These are phyloP conservation scores for Scyliorhinus canicula DNA, from an alignment of 2,797 vertebrate genomes.

Conservation along the genomic window DNA sequence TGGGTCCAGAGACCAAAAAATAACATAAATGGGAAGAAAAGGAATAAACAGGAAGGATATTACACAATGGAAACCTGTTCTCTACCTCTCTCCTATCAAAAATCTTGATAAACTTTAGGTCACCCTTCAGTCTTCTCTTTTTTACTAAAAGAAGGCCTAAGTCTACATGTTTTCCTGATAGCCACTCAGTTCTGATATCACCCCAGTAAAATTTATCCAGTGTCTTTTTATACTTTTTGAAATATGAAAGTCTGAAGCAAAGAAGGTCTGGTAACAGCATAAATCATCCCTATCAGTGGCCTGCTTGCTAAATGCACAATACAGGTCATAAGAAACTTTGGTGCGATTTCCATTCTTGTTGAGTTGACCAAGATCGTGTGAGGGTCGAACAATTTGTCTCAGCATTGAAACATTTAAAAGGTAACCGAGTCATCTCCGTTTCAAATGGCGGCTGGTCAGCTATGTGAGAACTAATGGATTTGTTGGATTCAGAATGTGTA, in stretches of 20 bases:
- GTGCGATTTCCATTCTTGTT: background rate
- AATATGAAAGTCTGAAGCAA: background rate
- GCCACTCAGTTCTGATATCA: background rate
- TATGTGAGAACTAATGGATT: background rate
- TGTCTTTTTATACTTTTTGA: background rate
- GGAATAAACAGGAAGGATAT: too few relatives aligned
- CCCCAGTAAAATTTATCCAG: background rate
- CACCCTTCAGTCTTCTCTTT: background rate
- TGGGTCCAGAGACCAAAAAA: too few relatives aligned
- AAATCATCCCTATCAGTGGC: background rate
- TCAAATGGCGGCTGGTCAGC: background rate
- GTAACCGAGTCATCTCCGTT: background rate
- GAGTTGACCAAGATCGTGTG: background rate
- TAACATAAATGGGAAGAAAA: too few relatives aligned
- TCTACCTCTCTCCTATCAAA: background rate
- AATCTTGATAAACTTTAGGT: background rate
- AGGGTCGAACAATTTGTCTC: background rate
- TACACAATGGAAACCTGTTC: background rate
- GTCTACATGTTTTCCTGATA: background rate
- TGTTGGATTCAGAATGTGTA: background rate
- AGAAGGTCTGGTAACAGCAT: background rate
- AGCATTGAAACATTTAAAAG: background rate
- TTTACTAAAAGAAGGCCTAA: background rate
- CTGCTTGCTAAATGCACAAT: background rate
- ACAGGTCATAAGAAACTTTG: background rate